These are phyloP conservation scores for Ernsta delagoae DNA, from an alignment of 2,888 invertebrate genomes.

Conservation along the genomic window DNA sequence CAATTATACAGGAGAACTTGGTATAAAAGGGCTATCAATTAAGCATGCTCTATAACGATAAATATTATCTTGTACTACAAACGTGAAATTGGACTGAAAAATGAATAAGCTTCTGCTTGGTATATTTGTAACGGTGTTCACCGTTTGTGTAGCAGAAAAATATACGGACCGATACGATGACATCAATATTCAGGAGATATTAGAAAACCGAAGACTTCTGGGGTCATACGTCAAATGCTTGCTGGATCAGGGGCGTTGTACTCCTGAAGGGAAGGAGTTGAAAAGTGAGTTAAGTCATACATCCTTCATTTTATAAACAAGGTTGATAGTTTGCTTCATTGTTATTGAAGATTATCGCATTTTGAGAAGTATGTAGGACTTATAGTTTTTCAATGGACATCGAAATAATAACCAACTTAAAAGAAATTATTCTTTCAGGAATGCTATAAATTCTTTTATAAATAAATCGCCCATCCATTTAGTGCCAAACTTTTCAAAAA, in stretches of 20 bases:
- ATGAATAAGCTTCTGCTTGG: conserved; percentile 41
- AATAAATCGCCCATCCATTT: too few relatives aligned
- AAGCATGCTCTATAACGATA: neutral
- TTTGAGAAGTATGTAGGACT: too few relatives aligned
- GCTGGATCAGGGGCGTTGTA: conserved; percentile 86
- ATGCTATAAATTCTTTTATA: too few relatives aligned
- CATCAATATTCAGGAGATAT: conserved; percentile 87
- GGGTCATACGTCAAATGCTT: conserved; percentile 88
- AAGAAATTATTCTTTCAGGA: too few relatives aligned
- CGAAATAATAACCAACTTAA: too few relatives aligned
- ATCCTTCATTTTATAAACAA: too few relatives aligned
- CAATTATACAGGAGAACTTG: conserved; percentile 12
- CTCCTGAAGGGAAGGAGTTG: conserved; percentile 59
- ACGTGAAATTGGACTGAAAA: neutral
- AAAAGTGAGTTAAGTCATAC: too few relatives aligned
- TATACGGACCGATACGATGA: conserved; percentile 89
- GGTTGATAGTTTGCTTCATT: too few relatives aligned
- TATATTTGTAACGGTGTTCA: conserved; percentile 34
- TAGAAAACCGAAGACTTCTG: conserved; percentile 87
- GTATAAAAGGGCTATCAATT: conserved; percentile 27
- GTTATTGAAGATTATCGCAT: too few relatives aligned
- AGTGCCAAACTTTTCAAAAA: too few relatives aligned
- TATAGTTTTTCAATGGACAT: too few relatives aligned
- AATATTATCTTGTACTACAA: neutral
- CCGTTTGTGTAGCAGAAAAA: conserved; percentile 41